phyloP scores from a whole-genome alignment of 2,113 vertebrate genomes.

The Takifugu flavidus region DNA sequence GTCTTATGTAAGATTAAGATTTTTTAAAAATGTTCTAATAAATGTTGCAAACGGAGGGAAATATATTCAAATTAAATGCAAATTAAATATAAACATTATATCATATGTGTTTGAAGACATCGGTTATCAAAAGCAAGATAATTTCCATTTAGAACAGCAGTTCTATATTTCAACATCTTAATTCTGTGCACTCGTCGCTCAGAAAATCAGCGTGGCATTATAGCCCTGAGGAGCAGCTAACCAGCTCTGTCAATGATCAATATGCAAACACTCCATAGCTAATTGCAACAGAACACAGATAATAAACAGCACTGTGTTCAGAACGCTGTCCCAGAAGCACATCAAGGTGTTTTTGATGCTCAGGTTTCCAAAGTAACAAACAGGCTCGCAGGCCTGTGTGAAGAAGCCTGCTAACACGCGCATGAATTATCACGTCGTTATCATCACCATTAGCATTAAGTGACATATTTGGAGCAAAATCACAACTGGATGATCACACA shows the following conservation, averaged over 20 bases:
- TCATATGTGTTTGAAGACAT: background rate
- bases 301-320: slow-evolving; percentile 18
- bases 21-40: background rate
- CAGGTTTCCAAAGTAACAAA: slow-evolving; percentile 44
- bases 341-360: slow-evolving; percentile 31
- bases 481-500: slow-evolving; percentile 1
- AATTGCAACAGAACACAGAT: slow-evolving; percentile 1
- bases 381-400: slow-evolving; percentile 29
- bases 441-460: background rate
- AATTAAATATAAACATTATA: background rate
- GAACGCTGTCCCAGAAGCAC: slow-evolving; percentile 11
- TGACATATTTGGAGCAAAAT: slow-evolving; percentile 14
- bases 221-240: slow-evolving; percentile 10
- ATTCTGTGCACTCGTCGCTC: slow-evolving; percentile 1
- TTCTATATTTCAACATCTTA: slow-evolving; percentile 3
- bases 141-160: background rate
- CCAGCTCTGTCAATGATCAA: slow-evolving; percentile 35
- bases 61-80: background rate
- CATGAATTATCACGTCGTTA: slow-evolving; percentile 1
- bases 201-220: slow-evolving; percentile 3
- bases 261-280: slow-evolving; percentile 14
- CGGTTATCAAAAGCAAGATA: background rate
- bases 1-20: too few relatives aligned
- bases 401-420: slow-evolving; percentile 24
- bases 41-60: background rate